Percentiles rank a stretch among this genome's conserved stretches.
phyloP scores from a whole-genome alignment of 2,888 invertebrate genomes.

The Abrostola tripartita region DNA sequence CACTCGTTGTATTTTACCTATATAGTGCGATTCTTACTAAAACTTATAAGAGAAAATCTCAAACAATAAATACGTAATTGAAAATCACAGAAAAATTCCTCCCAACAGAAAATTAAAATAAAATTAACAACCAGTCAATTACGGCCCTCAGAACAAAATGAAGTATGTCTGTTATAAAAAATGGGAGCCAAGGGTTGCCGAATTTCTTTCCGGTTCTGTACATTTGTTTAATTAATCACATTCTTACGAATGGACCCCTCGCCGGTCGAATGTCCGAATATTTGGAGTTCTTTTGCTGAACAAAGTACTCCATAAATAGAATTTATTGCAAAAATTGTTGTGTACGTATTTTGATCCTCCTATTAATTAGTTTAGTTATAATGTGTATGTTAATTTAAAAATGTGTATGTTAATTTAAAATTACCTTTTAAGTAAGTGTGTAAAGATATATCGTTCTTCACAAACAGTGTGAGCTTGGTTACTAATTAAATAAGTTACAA shows the following conservation, averaged over 20 bases:
- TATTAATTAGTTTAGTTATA: constrained; percentile 1
- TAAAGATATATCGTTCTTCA: no score
- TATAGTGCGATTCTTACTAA: not conserved
- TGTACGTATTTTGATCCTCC: constrained; percentile 11
- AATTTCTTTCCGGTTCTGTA: constrained; percentile 83
- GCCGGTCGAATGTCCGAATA: constrained; percentile 80
- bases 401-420: not conserved
- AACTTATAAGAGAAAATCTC: not conserved
- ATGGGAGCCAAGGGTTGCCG: constrained; percentile 80
- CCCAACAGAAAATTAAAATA: constrained; percentile 68
- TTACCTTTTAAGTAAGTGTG: not conserved
- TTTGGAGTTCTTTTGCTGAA: constrained; percentile 71
- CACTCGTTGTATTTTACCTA: not conserved
- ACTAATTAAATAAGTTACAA: no score
- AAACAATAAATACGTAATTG: constrained; percentile 34
- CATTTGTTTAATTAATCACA: constrained; percentile 88
- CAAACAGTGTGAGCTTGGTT: no score
- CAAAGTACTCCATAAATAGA: constrained; percentile 37
- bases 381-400: not conserved
- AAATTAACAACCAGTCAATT: constrained; percentile 84
- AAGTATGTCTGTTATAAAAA: constrained; percentile 83
- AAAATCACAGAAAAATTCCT: constrained; percentile 59
- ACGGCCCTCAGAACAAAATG: constrained; percentile 77
- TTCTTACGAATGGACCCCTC: constrained; percentile 83
- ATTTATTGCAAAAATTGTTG: constrained; percentile 40